Conservation (phyloP, 2,888 invertebrate genomes). For the Eristalis arbustorum region DNA sequence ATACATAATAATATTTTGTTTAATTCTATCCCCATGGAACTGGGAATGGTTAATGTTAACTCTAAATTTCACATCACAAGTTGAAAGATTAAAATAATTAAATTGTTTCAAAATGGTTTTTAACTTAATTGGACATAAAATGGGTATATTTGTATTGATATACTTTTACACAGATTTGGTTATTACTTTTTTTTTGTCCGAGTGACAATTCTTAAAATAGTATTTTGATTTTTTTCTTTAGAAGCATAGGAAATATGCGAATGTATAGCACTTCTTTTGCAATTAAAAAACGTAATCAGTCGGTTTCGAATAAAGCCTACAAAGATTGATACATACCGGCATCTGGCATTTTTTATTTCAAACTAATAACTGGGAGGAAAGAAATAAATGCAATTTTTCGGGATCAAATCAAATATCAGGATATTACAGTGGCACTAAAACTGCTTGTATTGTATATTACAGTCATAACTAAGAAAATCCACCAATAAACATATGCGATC, state of each 20-base stretch:
- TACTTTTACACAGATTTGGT: conserved; percentile 14
- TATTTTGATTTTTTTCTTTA: neutral
- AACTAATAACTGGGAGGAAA: too few relatives aligned
- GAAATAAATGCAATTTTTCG: too few relatives aligned
- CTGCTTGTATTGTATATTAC: too few relatives aligned
- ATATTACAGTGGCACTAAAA: too few relatives aligned
- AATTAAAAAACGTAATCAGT: neutral
- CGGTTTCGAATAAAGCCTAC: too few relatives aligned
- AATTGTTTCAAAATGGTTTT: conserved; percentile 41
- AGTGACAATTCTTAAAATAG: neutral
- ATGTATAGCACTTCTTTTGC: neutral
- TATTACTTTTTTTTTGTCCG: neutral
- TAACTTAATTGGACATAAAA: conserved; percentile 33
- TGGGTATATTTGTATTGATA: conserved; percentile 35
- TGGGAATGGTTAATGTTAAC: conserved; percentile 80
- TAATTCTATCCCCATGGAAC: conserved; percentile 78
- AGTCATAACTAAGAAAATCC: too few relatives aligned
- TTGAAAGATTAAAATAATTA: conserved; percentile 74
- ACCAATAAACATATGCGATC: too few relatives aligned
- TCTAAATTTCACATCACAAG: conserved; percentile 81
- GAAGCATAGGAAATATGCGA: neutral
- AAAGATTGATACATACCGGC: too few relatives aligned
- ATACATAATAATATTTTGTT: conserved; percentile 33
- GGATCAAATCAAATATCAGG: too few relatives aligned
- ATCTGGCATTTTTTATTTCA: too few relatives aligned